A percentile compares a stretch with the other conserved stretches of the same genome.
Conservation (phyloP, 1,140 invertebrate genomes). For the Telenomus remus region DNA sequence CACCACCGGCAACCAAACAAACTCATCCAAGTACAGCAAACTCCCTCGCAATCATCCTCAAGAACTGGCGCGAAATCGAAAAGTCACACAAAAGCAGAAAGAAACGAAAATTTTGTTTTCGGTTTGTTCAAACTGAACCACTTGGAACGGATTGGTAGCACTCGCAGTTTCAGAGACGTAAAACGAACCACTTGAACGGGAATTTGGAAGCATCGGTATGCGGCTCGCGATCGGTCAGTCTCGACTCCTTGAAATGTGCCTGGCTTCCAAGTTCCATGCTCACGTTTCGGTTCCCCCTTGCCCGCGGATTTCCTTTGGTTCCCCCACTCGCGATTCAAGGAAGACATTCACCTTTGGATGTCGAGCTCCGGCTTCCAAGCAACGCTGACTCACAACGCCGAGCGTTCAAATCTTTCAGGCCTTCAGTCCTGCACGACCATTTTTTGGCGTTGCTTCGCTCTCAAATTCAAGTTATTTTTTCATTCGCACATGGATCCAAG, state of each 20-base stretch:
- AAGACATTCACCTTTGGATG: constrained; percentile 73
- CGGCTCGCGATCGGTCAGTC: constrained; percentile 46
- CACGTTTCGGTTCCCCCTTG: constrained; percentile 48
- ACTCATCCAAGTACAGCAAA: constrained; percentile 10
- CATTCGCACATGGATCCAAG: not conserved
- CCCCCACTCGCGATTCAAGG: constrained; percentile 63
- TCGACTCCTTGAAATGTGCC: constrained; percentile 40
- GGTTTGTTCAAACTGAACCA: not conserved
- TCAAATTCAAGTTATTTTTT: not conserved
- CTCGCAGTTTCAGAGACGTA: not conserved
- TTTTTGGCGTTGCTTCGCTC: constrained; percentile 36
- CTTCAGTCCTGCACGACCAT: constrained; percentile 47
- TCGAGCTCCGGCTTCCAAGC: constrained; percentile 58
- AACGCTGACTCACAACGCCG: constrained; percentile 13
- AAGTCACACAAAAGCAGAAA: not conserved
- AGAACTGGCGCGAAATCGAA: not conserved
- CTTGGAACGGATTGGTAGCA: not conserved
- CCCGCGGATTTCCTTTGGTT: constrained; percentile 50
- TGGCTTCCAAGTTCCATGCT: constrained; percentile 42
- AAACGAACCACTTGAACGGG: constrained; percentile 26
- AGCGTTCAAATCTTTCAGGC: constrained; percentile 27
- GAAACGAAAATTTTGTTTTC: too few relatives aligned
- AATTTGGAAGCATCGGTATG: constrained; percentile 60
- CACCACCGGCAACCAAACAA: constrained; percentile 16
- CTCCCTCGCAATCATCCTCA: not conserved